Evolutionary conservation across 2,113 vertebrate species (phyloP), one percentile per base, ranked within the genome.

Genomic region (Phyllostomus hastatus): DNA sequence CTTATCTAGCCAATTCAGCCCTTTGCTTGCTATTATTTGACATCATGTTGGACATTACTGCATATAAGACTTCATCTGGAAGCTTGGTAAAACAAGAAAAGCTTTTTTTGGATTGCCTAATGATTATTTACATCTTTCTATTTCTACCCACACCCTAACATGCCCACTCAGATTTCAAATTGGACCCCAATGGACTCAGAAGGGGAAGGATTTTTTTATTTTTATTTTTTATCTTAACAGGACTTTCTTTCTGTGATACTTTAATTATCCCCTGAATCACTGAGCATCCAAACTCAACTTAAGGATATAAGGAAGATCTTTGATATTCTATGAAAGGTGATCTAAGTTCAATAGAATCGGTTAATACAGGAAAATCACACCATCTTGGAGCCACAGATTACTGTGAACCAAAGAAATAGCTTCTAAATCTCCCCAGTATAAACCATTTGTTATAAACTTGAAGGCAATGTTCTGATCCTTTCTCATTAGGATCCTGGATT

Each of bases 391-490:
- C 31, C n/a, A 41, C 5, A 48, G 4, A 85, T 91, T 88, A 57
- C 1, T 33, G 19, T 57, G 9, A 90, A 83, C 31, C 9, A 75
- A 90, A 28, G 43, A 3, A 72, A n/a, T 67, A 50, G 64, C 28
- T 35, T 95, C 43, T 26, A 50, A 72, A 38, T 57, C 17, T 1
- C 50, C 43, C 10, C 19, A 33, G n/a, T 4, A 19, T 59, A 54
- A 90, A 57, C 14, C 15, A 64, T 43, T 46, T 89, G 57, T 26
- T 26, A 86, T 26, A 70, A 86, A 82, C 5, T 59, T 97, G 76
- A 96, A 98, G 41, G 73, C 15, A 93, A 89, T 97, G 41, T 22
- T 96, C 20, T 95, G 69, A 97, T 79, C 19, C 88, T 38, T 97
- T 31, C 35, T 94, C 79, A 70, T 79, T 94, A 28, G 6, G 7